Percentiles rank a stretch among this genome's conserved stretches.
These are phyloP conservation scores for Alethe diademata DNA, from an alignment of 2,113 vertebrate genomes.

Conservation along the genomic window DNA sequence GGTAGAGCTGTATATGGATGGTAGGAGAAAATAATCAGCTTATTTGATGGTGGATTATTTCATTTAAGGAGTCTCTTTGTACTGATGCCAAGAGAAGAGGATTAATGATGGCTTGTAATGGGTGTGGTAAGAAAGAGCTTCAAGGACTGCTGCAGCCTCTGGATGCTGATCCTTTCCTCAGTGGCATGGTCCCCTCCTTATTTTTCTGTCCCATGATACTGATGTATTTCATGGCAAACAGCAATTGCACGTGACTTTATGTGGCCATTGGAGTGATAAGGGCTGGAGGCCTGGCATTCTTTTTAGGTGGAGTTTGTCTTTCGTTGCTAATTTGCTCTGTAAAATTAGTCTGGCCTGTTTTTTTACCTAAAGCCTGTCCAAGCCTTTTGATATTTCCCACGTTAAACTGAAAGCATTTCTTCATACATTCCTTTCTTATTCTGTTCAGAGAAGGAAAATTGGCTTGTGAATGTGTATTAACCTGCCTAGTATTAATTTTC, in stretches of 20 bases:
- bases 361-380: background rate
- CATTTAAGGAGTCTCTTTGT: conserved; percentile 47
- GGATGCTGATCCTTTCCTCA: background rate
- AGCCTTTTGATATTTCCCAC: background rate
- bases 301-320: background rate
- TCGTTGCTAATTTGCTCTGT: background rate
- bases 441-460: background rate
- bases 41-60: conserved; percentile 25
- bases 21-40: conserved; percentile 20
- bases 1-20: background rate
- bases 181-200: background rate
- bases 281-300: background rate
- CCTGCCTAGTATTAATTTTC: background rate
- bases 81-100: conserved; percentile 17
- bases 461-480: background rate
- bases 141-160: conserved; percentile 18
- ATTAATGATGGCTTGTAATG: conserved; percentile 30
- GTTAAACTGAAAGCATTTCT: background rate
- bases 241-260: background rate
- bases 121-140: conserved; percentile 18
- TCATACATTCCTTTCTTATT: background rate
- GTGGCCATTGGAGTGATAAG: background rate
- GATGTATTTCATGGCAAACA: background rate
- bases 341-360: background rate
- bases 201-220: background rate